These are phyloP conservation scores for Lordiphosa fenestrarum DNA, from an alignment of 2,888 invertebrate species.

Conservation along the genomic window DNA sequence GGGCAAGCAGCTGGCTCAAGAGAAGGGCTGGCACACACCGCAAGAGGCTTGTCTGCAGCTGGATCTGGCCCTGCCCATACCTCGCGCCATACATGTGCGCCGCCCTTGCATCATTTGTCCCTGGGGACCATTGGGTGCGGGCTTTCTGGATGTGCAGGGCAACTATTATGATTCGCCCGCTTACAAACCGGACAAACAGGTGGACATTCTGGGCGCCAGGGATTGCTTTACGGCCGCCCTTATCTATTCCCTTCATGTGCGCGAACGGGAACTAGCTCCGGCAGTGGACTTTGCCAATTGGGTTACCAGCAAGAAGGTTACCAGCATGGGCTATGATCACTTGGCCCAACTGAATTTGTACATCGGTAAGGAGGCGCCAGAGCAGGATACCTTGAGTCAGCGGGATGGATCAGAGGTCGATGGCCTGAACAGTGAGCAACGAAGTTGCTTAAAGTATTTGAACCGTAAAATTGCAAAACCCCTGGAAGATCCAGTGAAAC, in stretches of 20 bases:
- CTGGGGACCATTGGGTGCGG: conserved; percentile 80
- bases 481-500: too few species aligned
- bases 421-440: not conserved
- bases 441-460: conserved; percentile 17
- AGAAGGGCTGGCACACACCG: conserved; percentile 81
- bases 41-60: conserved; percentile 81
- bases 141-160: conserved; percentile 70
- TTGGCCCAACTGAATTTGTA: conserved; percentile 40
- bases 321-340: conserved; percentile 81
- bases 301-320: conserved; percentile 84
- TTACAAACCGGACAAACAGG: conserved; percentile 81
- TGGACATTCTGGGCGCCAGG: conserved; percentile 85
- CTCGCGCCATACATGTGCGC: conserved; percentile 57
- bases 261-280: conserved; percentile 77
- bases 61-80: conserved; percentile 66
- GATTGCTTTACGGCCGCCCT: conserved; percentile 85
- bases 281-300: conserved; percentile 83
- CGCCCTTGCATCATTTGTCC: conserved; percentile 78
- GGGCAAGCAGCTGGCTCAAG: conserved; percentile 83
- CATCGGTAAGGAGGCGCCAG: not conserved
- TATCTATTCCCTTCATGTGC: conserved; percentile 81
- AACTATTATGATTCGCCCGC: conserved; percentile 79
- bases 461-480: not conserved
- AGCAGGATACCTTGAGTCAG: not conserved
- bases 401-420: conserved; percentile 11